These are phyloP conservation scores for Notamacropus eugenii DNA, from an alignment of 2,797 vertebrate species.

Conservation along the genomic window DNA sequence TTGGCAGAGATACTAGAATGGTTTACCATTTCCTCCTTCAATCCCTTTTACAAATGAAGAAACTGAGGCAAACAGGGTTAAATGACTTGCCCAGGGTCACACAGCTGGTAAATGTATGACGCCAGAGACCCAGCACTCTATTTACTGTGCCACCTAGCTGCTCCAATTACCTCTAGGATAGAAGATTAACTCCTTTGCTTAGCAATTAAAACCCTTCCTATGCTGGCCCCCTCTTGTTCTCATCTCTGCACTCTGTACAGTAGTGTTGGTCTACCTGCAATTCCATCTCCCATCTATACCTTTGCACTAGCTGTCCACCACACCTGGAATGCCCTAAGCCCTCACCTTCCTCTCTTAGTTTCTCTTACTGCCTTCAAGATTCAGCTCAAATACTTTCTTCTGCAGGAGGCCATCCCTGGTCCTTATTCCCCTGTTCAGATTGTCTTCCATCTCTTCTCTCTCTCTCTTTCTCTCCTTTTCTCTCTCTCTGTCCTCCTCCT, in stretches of 20 bases:
- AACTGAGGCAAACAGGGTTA: not conserved
- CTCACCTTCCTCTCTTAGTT: not conserved
- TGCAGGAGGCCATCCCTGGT: not conserved
- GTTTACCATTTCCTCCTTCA: not conserved
- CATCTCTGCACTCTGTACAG: not conserved
- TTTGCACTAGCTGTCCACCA: not conserved
- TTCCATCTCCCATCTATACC: not conserved
- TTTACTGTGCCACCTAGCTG: not conserved
- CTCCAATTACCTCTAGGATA: not conserved
- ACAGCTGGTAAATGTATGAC: not conserved
- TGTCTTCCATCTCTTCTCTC: too few species aligned
- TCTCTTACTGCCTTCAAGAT: not conserved
- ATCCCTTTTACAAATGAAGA: not conserved
- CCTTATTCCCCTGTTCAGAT: too few species aligned
- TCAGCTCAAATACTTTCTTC: not conserved
- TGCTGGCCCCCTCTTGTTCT: not conserved
- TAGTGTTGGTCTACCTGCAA: not conserved
- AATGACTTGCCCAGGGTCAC: not conserved
- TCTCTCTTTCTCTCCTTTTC: rapidly evolving
- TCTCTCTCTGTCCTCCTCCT: too few species aligned
- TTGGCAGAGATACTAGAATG: not conserved
- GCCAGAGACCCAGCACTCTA: not conserved
- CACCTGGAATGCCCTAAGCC: not conserved
- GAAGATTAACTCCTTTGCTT: not conserved
- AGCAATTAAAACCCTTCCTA: not conserved